Conservation (phyloP, 2,797 vertebrate species). For the Liasis olivaceus region DNA sequence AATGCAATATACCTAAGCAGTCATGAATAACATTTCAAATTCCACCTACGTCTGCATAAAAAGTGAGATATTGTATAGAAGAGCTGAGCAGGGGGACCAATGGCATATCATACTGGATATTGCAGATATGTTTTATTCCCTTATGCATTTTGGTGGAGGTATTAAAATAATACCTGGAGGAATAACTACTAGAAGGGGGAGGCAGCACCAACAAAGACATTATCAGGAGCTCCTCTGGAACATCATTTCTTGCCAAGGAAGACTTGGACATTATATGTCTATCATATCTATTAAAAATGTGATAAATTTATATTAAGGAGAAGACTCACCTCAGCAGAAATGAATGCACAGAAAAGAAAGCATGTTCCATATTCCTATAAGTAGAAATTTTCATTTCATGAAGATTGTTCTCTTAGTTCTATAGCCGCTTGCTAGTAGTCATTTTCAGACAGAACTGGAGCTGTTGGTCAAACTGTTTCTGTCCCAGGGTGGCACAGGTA, state of each 20-base stretch:
- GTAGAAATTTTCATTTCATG: not conserved
- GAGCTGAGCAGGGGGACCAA: not conserved
- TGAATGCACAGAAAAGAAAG: not conserved
- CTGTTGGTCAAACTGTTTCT: not conserved
- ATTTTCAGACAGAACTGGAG: not conserved
- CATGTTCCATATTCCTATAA: not conserved
- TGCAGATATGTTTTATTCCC: not conserved
- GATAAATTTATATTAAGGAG: not conserved
- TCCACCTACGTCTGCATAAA: constrained; percentile 4
- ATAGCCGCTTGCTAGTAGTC: not conserved
- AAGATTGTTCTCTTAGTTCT: no score
- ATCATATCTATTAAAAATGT: not conserved
- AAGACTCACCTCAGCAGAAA: not conserved
- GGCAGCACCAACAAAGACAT: not conserved
- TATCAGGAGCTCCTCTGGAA: not conserved
- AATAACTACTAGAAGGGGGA: not conserved
- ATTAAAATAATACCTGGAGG: not conserved
- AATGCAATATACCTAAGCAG: not conserved
- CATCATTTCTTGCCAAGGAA: not conserved
- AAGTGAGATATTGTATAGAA: not conserved
- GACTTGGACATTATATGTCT: not conserved
- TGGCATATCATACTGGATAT: not conserved
- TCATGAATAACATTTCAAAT: not conserved
- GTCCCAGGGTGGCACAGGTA: not conserved
- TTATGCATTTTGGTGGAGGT: not conserved